Percentiles rank a stretch among this genome's conserved stretches.
phyloP scores from a whole-genome alignment of 2,113 vertebrate genomes.

The Onychostruthus taczanowskii region DNA sequence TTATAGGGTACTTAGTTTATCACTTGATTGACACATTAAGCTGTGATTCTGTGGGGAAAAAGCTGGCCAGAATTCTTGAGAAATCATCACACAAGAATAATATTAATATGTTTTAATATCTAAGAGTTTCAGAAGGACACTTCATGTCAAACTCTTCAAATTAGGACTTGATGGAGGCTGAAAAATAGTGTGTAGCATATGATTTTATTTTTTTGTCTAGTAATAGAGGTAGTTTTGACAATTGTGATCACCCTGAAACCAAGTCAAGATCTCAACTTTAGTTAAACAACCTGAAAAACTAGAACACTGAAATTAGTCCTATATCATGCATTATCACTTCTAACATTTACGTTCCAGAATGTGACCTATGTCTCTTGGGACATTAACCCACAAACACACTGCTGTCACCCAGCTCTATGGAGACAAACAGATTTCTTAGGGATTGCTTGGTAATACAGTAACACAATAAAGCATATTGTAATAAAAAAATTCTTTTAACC shows the following conservation, averaged over 20 bases:
- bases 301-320: neutral
- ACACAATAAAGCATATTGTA: neutral
- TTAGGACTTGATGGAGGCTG: neutral
- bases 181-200: neutral
- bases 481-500: neutral
- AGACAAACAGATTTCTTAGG: neutral
- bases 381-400: neutral
- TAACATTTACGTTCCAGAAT: neutral
- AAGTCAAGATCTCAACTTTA: neutral
- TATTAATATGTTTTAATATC: neutral
- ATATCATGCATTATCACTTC: neutral
- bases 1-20: neutral
- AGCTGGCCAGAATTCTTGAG: neutral
- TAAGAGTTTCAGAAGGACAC: neutral
- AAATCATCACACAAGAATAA: neutral
- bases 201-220: neutral
- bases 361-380: neutral
- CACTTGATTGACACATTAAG: constrained; percentile 9
- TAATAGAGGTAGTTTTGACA: neutral
- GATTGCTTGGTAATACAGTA: neutral
- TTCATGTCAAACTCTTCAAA: neutral
- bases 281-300: neutral
- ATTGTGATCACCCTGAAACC: neutral
- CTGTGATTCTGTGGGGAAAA: neutral
- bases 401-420: neutral